These are phyloP conservation scores for Dryas iulia DNA, from an alignment of 1,140 invertebrate genomes.

Conservation along the genomic window DNA sequence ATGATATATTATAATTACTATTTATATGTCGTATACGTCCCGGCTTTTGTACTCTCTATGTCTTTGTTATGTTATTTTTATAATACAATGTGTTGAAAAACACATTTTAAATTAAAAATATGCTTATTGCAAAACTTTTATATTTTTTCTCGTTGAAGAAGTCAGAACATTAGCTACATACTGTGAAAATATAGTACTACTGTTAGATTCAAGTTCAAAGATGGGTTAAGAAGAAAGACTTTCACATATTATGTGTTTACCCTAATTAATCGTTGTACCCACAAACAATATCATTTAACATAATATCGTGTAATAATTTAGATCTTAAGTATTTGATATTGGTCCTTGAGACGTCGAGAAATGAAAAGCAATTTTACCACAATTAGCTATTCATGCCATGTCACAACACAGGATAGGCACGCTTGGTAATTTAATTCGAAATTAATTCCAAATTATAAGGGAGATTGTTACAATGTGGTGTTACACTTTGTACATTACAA, in stretches of 20 bases:
- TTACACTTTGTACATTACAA: not conserved
- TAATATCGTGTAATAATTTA: not conserved
- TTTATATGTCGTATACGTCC: not conserved
- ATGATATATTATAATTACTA: not conserved
- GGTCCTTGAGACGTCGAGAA: not conserved
- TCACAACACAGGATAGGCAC: conserved; percentile 1
- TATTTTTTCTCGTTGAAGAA: too few species aligned
- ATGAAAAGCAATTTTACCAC: conserved; percentile 8
- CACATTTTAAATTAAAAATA: too few species aligned
- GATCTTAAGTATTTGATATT: not conserved
- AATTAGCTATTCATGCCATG: conserved; percentile 2
- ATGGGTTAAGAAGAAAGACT: too few species aligned
- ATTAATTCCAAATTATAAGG: conserved; percentile 15
- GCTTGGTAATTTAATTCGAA: not conserved
- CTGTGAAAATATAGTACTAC: too few species aligned
- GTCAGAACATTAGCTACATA: too few species aligned
- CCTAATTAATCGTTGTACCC: too few species aligned
- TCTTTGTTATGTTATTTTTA: not conserved
- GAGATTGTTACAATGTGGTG: not conserved
- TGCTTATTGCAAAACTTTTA: too few species aligned
- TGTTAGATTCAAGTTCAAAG: too few species aligned
- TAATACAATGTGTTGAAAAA: too few species aligned
- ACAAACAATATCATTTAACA: not conserved
- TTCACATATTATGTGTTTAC: too few species aligned
- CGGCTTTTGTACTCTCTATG: not conserved